phyloP scores from a whole-genome alignment of 2,113 vertebrate species.

The Scytalopus superciliaris region DNA sequence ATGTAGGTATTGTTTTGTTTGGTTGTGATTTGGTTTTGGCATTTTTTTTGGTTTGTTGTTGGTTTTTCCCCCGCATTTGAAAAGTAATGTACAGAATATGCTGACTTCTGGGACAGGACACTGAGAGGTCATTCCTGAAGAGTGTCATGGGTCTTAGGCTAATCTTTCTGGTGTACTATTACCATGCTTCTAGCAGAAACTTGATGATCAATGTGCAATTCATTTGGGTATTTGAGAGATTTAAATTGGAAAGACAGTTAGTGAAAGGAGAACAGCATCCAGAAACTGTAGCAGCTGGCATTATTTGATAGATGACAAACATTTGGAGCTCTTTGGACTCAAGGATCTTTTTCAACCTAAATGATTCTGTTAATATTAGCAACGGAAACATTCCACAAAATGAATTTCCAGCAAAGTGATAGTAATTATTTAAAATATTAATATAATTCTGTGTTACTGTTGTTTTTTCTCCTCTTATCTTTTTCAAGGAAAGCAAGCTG shows the following conservation, averaged over 20 bases:
- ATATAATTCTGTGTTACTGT: background rate
- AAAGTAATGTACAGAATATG: background rate
- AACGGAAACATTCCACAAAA: background rate
- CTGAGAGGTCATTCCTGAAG: background rate
- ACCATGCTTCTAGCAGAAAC: background rate
- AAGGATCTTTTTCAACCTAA: background rate
- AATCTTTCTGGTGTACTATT: background rate
- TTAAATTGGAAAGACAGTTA: background rate
- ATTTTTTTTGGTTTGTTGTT: background rate
- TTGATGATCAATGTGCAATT: background rate
- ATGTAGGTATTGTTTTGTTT: background rate
- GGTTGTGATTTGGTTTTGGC: background rate
- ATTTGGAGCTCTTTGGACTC: background rate
- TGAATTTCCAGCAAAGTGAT: background rate
- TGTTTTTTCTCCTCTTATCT: background rate
- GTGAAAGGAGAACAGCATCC: background rate
- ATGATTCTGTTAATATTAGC: background rate
- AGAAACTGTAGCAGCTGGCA: background rate
- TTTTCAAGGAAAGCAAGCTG: background rate
- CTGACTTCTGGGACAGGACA: background rate
- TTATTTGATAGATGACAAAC: background rate
- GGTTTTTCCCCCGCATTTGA: background rate
- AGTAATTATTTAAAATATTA: background rate
- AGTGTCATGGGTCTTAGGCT: background rate
- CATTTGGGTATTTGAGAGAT: background rate